Conservation (phyloP, 2,113 vertebrate genomes). For the Penelope pileata region DNA sequence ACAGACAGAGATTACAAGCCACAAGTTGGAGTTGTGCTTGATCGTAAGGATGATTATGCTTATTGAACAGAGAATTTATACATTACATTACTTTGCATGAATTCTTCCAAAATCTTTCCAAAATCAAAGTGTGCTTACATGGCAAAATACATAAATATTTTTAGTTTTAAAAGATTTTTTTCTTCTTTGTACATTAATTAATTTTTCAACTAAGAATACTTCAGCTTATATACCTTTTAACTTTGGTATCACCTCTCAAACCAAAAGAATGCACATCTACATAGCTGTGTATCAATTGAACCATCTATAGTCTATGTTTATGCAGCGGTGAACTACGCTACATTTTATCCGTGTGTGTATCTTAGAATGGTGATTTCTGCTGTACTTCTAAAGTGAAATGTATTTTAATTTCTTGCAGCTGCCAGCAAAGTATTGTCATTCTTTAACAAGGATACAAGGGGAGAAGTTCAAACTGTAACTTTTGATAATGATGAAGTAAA, state of each 20-base stretch:
- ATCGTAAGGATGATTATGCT: conserved; percentile 83
- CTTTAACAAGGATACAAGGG: conserved; percentile 92
- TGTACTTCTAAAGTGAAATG: background rate
- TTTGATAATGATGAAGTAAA: conserved; percentile 88
- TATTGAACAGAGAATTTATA: background rate
- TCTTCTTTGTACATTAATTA: background rate
- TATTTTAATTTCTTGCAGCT: conserved; percentile 77
- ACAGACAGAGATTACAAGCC: conserved; percentile 90
- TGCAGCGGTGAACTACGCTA: background rate
- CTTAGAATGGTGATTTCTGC: background rate
- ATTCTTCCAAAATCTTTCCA: background rate
- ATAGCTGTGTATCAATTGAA: background rate
- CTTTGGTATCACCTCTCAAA: background rate
- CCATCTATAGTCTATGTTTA: background rate
- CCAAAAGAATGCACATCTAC: background rate
- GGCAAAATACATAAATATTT: background rate
- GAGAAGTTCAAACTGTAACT: conserved; percentile 87
- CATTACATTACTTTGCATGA: background rate
- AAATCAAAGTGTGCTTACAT: background rate
- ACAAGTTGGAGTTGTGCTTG: conserved; percentile 90
- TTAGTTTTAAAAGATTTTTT: background rate
- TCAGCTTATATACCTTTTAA: background rate
- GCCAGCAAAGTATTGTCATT: conserved; percentile 90
- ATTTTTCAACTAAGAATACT: background rate
- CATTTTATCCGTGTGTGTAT: background rate